Evolutionary conservation across 2,797 vertebrate species (phyloP).

Genomic region (Sebastes iracundus): DNA sequence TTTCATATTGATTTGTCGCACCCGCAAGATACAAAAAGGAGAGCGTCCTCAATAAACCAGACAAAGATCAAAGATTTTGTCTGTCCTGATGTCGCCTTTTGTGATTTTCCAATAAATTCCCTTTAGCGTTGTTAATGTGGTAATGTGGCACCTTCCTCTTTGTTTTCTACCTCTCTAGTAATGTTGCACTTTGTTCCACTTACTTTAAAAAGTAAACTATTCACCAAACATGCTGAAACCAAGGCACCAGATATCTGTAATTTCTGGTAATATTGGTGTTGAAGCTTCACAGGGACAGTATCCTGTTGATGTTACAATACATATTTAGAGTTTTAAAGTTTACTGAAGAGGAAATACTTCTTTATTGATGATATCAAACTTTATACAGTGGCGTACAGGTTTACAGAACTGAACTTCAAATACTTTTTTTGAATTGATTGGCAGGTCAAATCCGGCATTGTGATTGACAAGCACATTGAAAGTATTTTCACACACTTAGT

Average conservation of each 20-base stretch:
- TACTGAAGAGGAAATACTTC: too few species aligned
- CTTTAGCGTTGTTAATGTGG: neutral
- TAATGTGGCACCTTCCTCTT: neutral
- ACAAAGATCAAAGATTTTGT: conserved; percentile 49
- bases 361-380: rapidly evolving
- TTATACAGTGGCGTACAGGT: too few species aligned
- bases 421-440: too few species aligned
- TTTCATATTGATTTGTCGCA: conserved; percentile 45
- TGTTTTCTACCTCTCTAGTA: neutral
- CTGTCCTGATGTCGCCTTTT: conserved; percentile 10
- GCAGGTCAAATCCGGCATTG: too few species aligned
- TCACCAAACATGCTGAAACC: neutral
- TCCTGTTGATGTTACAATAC: neutral
- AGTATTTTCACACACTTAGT: too few species aligned
- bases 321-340: too few species aligned
- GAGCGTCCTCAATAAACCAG: conserved; percentile 33
- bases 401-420: too few species aligned
- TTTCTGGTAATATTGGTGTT: neutral
- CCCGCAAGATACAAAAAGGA: conserved; percentile 4
- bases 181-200: neutral
- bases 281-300: neutral
- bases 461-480: too few species aligned
- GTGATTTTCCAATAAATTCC: conserved; percentile 27
- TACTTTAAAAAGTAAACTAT: neutral
- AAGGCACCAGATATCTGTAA: neutral